These are phyloP conservation scores for Ichneumon xanthorius DNA, from an alignment of 2,888 invertebrate species.

Conservation along the genomic window DNA sequence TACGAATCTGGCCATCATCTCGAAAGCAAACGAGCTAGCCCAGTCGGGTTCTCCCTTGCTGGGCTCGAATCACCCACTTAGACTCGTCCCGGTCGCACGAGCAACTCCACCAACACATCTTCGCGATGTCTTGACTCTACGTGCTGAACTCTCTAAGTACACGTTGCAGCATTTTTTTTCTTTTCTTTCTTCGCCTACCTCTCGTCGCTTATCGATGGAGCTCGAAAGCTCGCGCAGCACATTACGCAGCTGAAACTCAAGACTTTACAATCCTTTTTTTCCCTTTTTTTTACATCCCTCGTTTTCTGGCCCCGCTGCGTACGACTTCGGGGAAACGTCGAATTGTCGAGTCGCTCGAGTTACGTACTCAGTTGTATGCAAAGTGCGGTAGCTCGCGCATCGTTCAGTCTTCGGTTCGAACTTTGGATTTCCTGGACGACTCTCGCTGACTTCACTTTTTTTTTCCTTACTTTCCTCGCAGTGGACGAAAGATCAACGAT, in stretches of 20 bases:
- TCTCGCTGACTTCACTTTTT: constrained; percentile 22
- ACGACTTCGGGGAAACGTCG: constrained; percentile 78
- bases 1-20: constrained; percentile 58
- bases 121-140: constrained; percentile 43
- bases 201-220: constrained; percentile 45
- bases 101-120: constrained; percentile 19
- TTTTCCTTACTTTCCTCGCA: constrained; percentile 14
- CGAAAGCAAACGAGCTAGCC: not conserved
- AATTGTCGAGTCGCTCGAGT: constrained; percentile 65
- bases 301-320: constrained; percentile 69
- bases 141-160: constrained; percentile 59
- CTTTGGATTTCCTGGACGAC: constrained; percentile 45
- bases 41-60: constrained; percentile 14
- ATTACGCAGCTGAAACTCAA: constrained; percentile 38
- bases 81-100: constrained; percentile 42
- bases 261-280: constrained; percentile 29
- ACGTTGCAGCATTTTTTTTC: constrained; percentile 54
- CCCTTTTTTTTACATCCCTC: constrained; percentile 69
- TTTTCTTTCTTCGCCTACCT: constrained; percentile 14
- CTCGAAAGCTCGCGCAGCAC: constrained; percentile 17
- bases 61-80: constrained; percentile 44
- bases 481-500: constrained; percentile 47
- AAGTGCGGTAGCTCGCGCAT: constrained; percentile 51
- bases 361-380: constrained; percentile 21
- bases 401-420: constrained; percentile 42